Evolutionary conservation across 2,888 invertebrate genomes (phyloP).

Genomic region (Malthinus seriepunctatus): DNA sequence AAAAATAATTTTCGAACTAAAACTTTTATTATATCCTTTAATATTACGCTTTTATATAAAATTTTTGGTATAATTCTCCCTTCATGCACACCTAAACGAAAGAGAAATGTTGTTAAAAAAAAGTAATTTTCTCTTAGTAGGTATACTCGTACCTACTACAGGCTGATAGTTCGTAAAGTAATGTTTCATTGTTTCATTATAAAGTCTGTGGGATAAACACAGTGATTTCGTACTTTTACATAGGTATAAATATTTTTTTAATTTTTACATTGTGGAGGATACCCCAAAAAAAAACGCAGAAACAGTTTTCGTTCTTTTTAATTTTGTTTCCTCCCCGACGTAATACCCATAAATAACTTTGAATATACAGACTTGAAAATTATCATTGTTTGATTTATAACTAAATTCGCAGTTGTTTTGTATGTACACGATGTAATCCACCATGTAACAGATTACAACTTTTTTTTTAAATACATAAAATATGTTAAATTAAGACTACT

Average conservation of each 20-base stretch:
- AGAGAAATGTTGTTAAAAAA: neutral
- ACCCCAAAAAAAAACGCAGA: slow-evolving; percentile 8
- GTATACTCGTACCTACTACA: neutral
- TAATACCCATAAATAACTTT: slow-evolving; percentile 21
- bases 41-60: too few relatives aligned
- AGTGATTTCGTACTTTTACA: neutral
- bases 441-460: slow-evolving; percentile 14
- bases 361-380: slow-evolving; percentile 21
- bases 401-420: slow-evolving; percentile 22
- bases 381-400: slow-evolving; percentile 29
- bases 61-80: too few relatives aligned
- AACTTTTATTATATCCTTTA: too few relatives aligned
- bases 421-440: slow-evolving; percentile 13
- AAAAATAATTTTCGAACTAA: too few relatives aligned
- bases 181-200: slow-evolving; percentile 4
- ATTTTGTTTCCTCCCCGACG: slow-evolving; percentile 21
- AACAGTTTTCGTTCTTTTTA: slow-evolving; percentile 24
- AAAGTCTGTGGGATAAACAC: neutral
- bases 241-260: too few relatives aligned
- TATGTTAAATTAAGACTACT: neutral
- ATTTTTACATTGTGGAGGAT: slow-evolving; percentile 10
- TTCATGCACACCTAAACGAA: neutral
- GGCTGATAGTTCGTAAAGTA: neutral
- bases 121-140: slow-evolving; percentile 2
- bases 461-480: neutral